Evolutionary conservation across 2,888 invertebrate species (phyloP).

Genomic region (Alloscopus bannaensis): DNA sequence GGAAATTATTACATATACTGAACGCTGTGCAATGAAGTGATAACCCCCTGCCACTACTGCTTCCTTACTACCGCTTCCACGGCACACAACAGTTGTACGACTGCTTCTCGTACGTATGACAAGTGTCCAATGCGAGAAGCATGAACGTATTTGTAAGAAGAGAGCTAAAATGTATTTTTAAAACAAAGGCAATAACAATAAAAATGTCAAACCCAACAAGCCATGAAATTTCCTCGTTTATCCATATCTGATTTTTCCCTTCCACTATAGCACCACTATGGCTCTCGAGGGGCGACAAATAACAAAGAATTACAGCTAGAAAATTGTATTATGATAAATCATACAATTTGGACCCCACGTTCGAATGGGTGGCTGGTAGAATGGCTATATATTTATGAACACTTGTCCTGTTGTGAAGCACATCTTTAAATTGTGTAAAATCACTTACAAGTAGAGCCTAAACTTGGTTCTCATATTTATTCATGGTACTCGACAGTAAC

Average conservation of each 20-base stretch:
- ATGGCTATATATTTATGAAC: too few relatives aligned
- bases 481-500: too few relatives aligned
- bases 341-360: slow-evolving; percentile 3
- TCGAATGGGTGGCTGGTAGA: too few relatives aligned
- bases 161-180: slow-evolving; percentile 62
- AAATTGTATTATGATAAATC: slow-evolving; percentile 60
- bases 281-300: slow-evolving; percentile 60
- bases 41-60: too few relatives aligned
- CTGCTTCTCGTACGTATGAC: not conserved
- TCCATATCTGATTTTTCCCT: slow-evolving; percentile 53
- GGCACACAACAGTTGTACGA: not conserved
- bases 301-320: slow-evolving; percentile 52
- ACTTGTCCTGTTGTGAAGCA: too few relatives aligned
- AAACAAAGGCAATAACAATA: slow-evolving; percentile 66
- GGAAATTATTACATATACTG: slow-evolving; percentile 42
- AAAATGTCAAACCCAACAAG: slow-evolving; percentile 63
- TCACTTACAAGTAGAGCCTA: too few relatives aligned
- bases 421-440: too few relatives aligned
- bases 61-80: too few relatives aligned
- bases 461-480: too few relatives aligned
- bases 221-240: slow-evolving; percentile 62
- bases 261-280: slow-evolving; percentile 47
- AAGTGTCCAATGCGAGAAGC: slow-evolving; percentile 5
- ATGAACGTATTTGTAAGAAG: too few relatives aligned
- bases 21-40: not conserved